These are phyloP conservation scores for Malacosoma neustria DNA, from an alignment of 2,888 invertebrate species.

Conservation along the genomic window DNA sequence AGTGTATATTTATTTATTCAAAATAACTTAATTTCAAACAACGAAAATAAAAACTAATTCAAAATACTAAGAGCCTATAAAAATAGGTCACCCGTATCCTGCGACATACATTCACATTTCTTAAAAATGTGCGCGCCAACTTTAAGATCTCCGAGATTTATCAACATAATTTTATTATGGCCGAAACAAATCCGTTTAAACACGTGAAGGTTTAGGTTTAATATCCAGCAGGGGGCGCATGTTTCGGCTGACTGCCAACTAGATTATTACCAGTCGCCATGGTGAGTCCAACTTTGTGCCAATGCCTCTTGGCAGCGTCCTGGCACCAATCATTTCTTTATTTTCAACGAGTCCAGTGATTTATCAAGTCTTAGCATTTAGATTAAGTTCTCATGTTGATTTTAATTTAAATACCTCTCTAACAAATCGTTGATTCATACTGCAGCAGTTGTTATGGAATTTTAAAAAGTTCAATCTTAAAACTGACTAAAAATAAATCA, in stretches of 20 bases:
- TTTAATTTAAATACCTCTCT: neutral
- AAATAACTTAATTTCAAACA: too few relatives aligned
- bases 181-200: constrained; percentile 3
- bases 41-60: too few relatives aligned
- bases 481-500: too few relatives aligned
- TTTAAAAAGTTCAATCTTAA: too few relatives aligned
- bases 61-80: too few relatives aligned
- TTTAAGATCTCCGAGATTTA: neutral
- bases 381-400: neutral
- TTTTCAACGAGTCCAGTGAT: constrained; percentile 4
- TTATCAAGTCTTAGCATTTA: neutral
- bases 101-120: neutral
- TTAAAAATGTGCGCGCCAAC: neutral
- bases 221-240: constrained; percentile 12
- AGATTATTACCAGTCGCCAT: constrained; percentile 27
- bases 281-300: constrained; percentile 18
- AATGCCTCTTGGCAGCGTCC: constrained; percentile 18
- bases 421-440: neutral
- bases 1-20: too few relatives aligned
- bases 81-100: neutral
- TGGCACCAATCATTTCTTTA: constrained; percentile 17
- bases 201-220: constrained; percentile 11
- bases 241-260: constrained; percentile 21
- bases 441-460: neutral
- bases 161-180: neutral